phyloP scores from a whole-genome alignment of 2,113 vertebrate genomes.

The Salvelinus sp. region DNA sequence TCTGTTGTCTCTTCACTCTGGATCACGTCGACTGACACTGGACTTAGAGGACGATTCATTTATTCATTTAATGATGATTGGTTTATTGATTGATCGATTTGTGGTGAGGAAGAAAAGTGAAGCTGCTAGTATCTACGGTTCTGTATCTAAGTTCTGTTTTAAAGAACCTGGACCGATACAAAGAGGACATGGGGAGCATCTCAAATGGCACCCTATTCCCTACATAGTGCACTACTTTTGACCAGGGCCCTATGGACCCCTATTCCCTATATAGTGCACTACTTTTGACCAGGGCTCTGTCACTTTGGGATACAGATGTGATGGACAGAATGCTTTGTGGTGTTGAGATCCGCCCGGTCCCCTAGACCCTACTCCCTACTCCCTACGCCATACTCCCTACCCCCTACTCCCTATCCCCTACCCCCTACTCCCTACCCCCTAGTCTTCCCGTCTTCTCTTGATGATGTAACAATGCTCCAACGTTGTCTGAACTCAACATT shows the following conservation, averaged over 20 bases:
- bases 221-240: too few relatives aligned
- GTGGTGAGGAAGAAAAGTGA: conserved; percentile 29
- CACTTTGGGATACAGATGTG: too few relatives aligned
- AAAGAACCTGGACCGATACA: conserved; percentile 79
- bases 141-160: conserved; percentile 33
- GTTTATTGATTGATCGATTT: too few relatives aligned
- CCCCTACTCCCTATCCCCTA: conserved; percentile 48
- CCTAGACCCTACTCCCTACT: too few relatives aligned
- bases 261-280: too few relatives aligned
- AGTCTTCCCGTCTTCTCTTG: conserved; percentile 65
- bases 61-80: too few relatives aligned
- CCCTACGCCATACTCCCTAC: background rate
- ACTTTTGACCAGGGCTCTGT: too few relatives aligned
- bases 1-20: conserved; percentile 40
- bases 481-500: conserved; percentile 79
- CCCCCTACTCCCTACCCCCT: conserved; percentile 54
- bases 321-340: too few relatives aligned
- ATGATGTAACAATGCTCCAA: conserved; percentile 72
- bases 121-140: conserved; percentile 47
- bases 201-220: too few relatives aligned
- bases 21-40: conserved; percentile 51
- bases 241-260: too few relatives aligned
- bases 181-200: conserved; percentile 28
- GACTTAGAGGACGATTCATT: conserved; percentile 11
- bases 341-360: background rate